These are phyloP conservation scores for Phrynocephalus forsythii DNA, from an alignment of 2,797 vertebrate species.

Conservation along the genomic window DNA sequence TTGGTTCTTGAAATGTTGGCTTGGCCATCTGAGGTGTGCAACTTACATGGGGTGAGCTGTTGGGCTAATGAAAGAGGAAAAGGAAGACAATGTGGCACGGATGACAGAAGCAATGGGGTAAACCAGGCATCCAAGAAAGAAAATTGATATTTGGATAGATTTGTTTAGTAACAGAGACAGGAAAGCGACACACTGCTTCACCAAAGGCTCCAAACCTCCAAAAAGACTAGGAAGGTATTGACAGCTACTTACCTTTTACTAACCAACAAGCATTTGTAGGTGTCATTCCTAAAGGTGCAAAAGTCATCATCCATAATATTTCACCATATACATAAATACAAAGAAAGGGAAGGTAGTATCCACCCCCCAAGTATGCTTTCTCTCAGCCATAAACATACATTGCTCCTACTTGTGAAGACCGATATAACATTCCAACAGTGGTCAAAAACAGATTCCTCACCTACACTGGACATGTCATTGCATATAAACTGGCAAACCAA, in stretches of 20 bases:
- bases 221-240: constrained; percentile 51
- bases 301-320: background rate
- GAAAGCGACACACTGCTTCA: constrained; percentile 10
- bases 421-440: background rate
- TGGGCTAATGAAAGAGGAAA: background rate
- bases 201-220: constrained; percentile 56
- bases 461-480: background rate
- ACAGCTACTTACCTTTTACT: constrained; percentile 46
- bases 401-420: constrained; percentile 5
- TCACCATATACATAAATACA: background rate
- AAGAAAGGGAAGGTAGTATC: constrained; percentile 1
- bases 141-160: constrained; percentile 11
- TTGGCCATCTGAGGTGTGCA: background rate
- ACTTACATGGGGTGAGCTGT: too few relatives aligned
- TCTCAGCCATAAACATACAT: background rate
- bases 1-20: constrained; percentile 1
- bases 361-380: background rate
- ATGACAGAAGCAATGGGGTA: background rate
- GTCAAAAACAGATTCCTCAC: background rate
- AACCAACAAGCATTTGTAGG: constrained; percentile 24
- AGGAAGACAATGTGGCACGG: background rate
- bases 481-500: background rate
- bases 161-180: constrained; percentile 8
- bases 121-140: background rate
- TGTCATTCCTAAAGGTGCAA: constrained; percentile 8